Evolutionary conservation across 2,113 vertebrate species (phyloP), one percentile per base, ranked within the genome.

Genomic region (Epinephelus moara): DNA sequence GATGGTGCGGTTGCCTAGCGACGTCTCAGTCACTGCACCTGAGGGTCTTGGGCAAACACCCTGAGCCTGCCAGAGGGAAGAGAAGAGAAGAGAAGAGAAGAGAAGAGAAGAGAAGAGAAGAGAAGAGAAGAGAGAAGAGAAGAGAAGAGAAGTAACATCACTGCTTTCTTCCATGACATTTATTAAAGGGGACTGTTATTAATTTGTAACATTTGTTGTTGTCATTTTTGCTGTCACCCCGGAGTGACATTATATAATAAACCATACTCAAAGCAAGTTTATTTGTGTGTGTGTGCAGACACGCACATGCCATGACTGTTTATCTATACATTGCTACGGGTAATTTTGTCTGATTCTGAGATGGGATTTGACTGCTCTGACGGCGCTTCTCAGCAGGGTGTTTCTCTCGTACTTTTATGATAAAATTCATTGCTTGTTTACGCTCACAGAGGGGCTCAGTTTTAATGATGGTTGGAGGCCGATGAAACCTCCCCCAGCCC

Each of bases 1-100:
- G 83, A 90, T 89, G 86, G 87, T 75, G 91, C 75, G 79, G 94
- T 95, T 95, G 94, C 95, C 91, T 96, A 94, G 94, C 86, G 90
- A 95, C 94, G 40, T 82, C 84, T 91, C 87, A 84, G 91, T 90
- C 80, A 30, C 83, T 85, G 88, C 89, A 92, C 93, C 90, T 93
- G 91, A 91, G 86, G 93, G 84, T 91, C 91, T 83, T 92, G 88
- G 92, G 90, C 94, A 94, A 95, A 94, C 91, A 95, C 88, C 89
- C 86, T n/a, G 70, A 89, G 83, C 81, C 88, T 86, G 91, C 90
- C 91, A 75, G 74, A 85, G 84, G 88, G 81, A 87, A 86, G 71
- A 73, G 64, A 78, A 84, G 52, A 63, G 40, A 45, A 84, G 52
- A 63, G 40, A 45, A 84, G 52, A 63, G 40, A 45, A 82, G 82